Conservation (phyloP, 2,113 vertebrate species). For the Neoarius graeffei region DNA sequence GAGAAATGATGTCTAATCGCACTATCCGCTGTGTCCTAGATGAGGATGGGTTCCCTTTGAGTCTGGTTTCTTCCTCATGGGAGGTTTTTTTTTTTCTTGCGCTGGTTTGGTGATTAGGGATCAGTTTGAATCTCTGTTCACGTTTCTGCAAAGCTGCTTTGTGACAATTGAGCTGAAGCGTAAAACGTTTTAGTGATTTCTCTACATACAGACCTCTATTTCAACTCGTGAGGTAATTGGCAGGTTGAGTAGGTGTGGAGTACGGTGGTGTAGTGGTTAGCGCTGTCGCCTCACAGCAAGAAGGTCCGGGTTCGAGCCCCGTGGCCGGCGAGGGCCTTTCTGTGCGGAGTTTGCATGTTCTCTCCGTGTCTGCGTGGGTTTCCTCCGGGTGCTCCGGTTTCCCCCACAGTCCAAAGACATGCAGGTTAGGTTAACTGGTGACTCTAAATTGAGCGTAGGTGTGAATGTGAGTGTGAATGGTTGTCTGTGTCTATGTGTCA, state of each 20-base stretch:
- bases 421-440: no score
- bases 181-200: background rate
- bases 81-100: background rate
- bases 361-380: no score
- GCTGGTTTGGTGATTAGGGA: background rate
- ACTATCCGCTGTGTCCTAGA: background rate
- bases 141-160: background rate
- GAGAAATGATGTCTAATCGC: background rate
- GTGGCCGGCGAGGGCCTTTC: no score
- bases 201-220: background rate
- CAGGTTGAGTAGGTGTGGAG: background rate
- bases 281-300: no score
- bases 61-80: background rate
- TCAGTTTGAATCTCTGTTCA: background rate
- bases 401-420: no score
- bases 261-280: no score
- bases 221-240: background rate
- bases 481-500: no score
- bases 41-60: background rate
- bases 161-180: background rate
- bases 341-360: no score
- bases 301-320: no score
- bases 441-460: no score
- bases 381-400: no score
- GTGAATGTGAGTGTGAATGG: no score